These are phyloP conservation scores for Rhodinocichla rosea DNA, from an alignment of 2,113 vertebrate genomes.

Conservation along the genomic window DNA sequence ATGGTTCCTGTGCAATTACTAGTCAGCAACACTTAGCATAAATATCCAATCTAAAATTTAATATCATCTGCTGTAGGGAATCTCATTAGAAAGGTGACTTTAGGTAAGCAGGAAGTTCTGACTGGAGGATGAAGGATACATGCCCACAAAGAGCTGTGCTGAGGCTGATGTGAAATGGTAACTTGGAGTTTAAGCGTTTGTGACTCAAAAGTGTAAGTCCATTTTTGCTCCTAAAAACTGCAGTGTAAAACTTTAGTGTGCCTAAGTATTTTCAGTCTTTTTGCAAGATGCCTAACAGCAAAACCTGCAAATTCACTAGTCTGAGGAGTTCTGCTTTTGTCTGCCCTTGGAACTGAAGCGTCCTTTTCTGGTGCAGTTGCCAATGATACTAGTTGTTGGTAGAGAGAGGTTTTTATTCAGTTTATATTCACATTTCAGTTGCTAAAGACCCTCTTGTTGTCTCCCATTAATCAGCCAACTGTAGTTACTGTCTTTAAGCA, in stretches of 20 bases:
- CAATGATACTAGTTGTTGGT: not conserved
- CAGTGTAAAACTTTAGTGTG: not conserved
- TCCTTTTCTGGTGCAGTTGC: not conserved
- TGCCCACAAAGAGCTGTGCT: not conserved
- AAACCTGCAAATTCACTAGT: not conserved
- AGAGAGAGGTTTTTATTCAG: not conserved
- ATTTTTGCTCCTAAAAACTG: not conserved
- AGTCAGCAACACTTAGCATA: not conserved
- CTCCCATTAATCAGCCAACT: not conserved
- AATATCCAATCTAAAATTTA: not conserved
- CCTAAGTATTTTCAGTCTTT: not conserved
- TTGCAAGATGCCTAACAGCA: not conserved
- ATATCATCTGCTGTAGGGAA: rapidly evolving
- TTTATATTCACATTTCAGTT: not conserved
- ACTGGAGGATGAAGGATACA: not conserved
- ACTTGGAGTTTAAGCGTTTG: not conserved
- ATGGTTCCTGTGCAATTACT: not conserved
- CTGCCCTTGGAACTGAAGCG: not conserved
- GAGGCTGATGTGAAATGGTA: not conserved
- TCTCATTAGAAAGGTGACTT: not conserved
- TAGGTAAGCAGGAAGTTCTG: not conserved
- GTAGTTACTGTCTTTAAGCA: not conserved
- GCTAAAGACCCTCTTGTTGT: not conserved
- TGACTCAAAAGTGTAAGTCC: not conserved
- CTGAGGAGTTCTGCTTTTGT: not conserved